These are phyloP conservation scores for Bovichtus diacanthus DNA, from an alignment of 2,797 vertebrate species.

Conservation along the genomic window DNA sequence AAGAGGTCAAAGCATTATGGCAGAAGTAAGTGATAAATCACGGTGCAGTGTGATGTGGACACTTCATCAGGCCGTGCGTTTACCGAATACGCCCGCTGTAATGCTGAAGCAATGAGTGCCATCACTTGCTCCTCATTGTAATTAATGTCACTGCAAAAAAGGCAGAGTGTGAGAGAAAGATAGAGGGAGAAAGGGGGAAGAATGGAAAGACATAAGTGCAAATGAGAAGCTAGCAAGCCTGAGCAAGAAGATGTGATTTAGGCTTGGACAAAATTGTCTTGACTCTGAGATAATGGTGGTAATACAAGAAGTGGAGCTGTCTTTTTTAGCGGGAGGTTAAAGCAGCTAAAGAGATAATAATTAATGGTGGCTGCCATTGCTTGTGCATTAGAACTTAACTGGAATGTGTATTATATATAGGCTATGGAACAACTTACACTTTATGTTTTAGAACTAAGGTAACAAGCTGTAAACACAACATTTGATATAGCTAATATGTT, in stretches of 20 bases:
- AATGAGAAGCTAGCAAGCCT: conserved; percentile 49
- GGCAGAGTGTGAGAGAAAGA: conserved; percentile 38
- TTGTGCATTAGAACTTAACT: neutral
- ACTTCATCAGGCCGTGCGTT: conserved; percentile 66
- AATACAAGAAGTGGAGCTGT: conserved; percentile 14
- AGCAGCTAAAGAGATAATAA: conserved; percentile 22
- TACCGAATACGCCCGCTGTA: conserved; percentile 65
- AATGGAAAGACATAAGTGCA: conserved; percentile 47
- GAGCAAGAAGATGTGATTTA: conserved; percentile 51
- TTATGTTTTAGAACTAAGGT: neutral
- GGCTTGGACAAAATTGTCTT: conserved; percentile 11
- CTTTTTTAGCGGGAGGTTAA: conserved; percentile 1
- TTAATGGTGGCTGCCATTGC: neutral
- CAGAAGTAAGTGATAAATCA: conserved; percentile 78
- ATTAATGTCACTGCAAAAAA: conserved; percentile 72
- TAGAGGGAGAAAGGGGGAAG: conserved; percentile 35
- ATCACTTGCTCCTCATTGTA: conserved; percentile 62
- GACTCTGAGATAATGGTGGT: conserved; percentile 29
- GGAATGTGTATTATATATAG: neutral
- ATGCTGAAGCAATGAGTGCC: conserved; percentile 61
- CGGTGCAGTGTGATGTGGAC: conserved; percentile 51
- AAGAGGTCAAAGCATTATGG: conserved; percentile 55
- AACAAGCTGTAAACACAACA: too few species aligned
- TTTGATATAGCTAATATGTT: neutral
- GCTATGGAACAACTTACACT: neutral